Conservation (phyloP, 1,140 invertebrate species). For the Druon quercuslanigerum region DNA sequence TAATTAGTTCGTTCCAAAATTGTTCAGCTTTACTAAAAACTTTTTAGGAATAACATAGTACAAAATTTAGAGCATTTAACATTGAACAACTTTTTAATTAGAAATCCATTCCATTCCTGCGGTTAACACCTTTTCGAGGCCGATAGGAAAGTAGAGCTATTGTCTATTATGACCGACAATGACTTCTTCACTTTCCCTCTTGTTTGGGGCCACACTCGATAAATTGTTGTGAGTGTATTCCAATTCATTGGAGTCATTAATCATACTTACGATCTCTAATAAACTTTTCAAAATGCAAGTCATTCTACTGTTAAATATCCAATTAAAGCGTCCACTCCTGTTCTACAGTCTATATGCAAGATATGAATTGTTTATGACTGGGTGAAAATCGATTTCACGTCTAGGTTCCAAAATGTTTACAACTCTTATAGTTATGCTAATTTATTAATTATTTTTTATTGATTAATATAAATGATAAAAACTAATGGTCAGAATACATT, state of each 20-base stretch:
- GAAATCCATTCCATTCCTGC: neutral
- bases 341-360: slow-evolving; percentile 41
- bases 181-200: slow-evolving; percentile 38
- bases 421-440: neutral
- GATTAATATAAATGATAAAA: too few species aligned
- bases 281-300: slow-evolving; percentile 53
- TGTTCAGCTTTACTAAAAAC: too few species aligned
- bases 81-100: neutral
- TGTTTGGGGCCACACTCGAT: slow-evolving; percentile 39
- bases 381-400: neutral
- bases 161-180: neutral
- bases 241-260: slow-evolving; percentile 57
- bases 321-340: slow-evolving; percentile 51
- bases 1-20: too few species aligned
- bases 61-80: too few species aligned
- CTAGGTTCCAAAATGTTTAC: neutral
- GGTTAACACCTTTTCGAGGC: neutral
- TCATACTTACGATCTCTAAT: slow-evolving; percentile 53
- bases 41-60: too few species aligned
- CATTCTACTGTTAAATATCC: slow-evolving; percentile 58
- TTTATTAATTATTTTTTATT: neutral
- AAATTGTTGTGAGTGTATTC: slow-evolving; percentile 52
- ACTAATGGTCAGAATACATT: too few species aligned
- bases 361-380: neutral
- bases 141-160: neutral